These are phyloP conservation scores for Melanaphis sacchari DNA, from an alignment of 1,140 invertebrate species.

Conservation along the genomic window DNA sequence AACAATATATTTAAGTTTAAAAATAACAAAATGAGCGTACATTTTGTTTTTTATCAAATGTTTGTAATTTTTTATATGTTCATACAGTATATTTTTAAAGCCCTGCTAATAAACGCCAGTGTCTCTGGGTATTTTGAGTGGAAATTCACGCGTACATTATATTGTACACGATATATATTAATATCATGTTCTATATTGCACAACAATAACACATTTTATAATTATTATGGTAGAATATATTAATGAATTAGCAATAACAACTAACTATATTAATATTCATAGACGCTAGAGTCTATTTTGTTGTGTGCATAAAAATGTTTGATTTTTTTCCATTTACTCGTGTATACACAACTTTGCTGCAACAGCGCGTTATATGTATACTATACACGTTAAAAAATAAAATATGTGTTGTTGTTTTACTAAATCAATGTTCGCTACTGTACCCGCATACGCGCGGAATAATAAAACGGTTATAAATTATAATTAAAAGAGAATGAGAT, in stretches of 20 bases:
- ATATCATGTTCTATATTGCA: not conserved
- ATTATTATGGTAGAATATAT: not conserved
- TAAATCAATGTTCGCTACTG: slow-evolving; percentile 28
- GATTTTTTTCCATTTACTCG: not conserved
- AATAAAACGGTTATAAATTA: slow-evolving; percentile 14
- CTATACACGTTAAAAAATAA: not conserved
- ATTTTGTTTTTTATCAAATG: not conserved
- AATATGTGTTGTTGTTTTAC: not conserved
- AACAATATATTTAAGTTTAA: not conserved
- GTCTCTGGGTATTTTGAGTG: not conserved
- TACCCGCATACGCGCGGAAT: slow-evolving; percentile 30
- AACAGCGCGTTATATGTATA: not conserved
- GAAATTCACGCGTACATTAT: not conserved
- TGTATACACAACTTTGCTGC: not conserved
- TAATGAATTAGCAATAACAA: slow-evolving; percentile 16
- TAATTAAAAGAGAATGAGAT: not conserved
- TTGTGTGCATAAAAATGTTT: not conserved
- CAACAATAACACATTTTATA: not conserved
- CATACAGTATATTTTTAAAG: not conserved
- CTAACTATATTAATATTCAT: not conserved
- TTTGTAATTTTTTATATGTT: no score
- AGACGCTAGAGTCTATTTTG: not conserved
- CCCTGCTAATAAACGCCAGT: not conserved
- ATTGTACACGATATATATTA: not conserved
- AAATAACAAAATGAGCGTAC: not conserved